Evolutionary conservation across 2,113 vertebrate genomes (phyloP).

Genomic region (Casuarius casuarius): DNA sequence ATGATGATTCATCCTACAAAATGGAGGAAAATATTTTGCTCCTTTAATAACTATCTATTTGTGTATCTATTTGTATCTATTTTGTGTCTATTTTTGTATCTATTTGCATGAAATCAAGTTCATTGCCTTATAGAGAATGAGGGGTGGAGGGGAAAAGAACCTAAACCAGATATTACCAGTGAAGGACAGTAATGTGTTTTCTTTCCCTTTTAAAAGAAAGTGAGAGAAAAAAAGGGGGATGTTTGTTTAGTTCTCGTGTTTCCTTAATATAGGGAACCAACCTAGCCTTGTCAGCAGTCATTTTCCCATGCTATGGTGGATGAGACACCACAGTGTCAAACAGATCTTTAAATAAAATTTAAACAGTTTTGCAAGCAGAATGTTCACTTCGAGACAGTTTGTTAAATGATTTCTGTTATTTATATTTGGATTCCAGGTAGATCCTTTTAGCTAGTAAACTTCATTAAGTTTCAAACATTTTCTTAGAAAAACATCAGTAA

Average conservation of each 20-base stretch:
- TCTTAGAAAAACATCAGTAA: neutral
- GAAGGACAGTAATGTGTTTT: slow-evolving; percentile 28
- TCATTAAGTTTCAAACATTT: neutral
- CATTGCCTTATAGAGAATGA: neutral
- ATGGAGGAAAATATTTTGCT: neutral
- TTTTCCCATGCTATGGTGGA: neutral
- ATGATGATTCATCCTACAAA: neutral
- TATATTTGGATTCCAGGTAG: neutral
- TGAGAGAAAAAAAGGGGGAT: neutral
- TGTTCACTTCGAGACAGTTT: neutral
- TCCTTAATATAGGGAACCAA: neutral
- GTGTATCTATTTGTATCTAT: neutral
- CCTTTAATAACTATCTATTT: neutral
- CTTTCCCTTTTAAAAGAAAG: slow-evolving; percentile 14
- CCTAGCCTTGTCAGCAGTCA: neutral
- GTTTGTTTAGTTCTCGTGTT: neutral
- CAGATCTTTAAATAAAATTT: neutral
- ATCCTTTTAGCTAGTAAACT: neutral
- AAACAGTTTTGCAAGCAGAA: neutral
- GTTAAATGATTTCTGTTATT: neutral
- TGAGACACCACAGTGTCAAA: neutral
- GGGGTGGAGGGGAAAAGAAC: neutral
- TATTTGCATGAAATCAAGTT: slow-evolving; percentile 8
- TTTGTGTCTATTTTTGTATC: neutral
- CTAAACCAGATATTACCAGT: neutral